Conservation (phyloP, 2,888 invertebrate species). For the Conchocele bisecta region DNA sequence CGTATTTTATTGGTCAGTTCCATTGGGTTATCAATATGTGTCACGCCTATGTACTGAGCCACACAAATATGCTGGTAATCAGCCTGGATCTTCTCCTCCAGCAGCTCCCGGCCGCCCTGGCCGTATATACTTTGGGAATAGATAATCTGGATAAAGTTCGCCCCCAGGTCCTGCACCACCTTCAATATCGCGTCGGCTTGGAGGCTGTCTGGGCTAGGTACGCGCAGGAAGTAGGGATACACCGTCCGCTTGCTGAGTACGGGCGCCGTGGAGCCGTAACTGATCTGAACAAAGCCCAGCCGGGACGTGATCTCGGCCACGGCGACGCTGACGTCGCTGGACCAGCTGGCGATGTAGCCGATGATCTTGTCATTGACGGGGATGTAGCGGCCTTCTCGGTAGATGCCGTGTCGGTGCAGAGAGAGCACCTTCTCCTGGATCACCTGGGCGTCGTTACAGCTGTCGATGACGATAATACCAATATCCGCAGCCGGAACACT, state of each 20-base stretch:
- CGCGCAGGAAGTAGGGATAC: slow-evolving; percentile 34
- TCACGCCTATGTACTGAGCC: neutral
- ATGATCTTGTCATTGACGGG: slow-evolving; percentile 3
- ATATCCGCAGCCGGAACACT: slow-evolving; percentile 8
- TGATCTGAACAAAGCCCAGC: slow-evolving; percentile 14
- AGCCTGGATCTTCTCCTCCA: neutral
- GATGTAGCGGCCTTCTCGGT: slow-evolving; percentile 4
- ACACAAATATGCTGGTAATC: slow-evolving; percentile 4
- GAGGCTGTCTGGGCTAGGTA: slow-evolving; percentile 21
- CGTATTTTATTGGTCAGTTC: neutral
- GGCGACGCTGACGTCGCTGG: slow-evolving; percentile 10
- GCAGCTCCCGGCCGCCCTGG: slow-evolving; percentile 3
- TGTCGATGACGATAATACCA: slow-evolving; percentile 13
- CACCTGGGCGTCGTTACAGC: slow-evolving; percentile 16
- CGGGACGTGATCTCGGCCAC: slow-evolving; percentile 10
- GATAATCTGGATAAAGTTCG: slow-evolving; percentile 27
- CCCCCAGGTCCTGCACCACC: slow-evolving; percentile 14
- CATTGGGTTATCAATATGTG: neutral
- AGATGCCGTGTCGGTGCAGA: slow-evolving; percentile 7
- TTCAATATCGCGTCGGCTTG: slow-evolving; percentile 30
- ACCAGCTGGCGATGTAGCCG: slow-evolving; percentile 18
- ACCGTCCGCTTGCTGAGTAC: slow-evolving; percentile 9
- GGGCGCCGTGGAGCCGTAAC: slow-evolving; percentile 21
- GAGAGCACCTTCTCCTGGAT: slow-evolving; percentile 17
- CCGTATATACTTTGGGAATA: slow-evolving; percentile 26